Conservation (phyloP, 1,140 invertebrate genomes). For the Cotesia chilonis region DNA sequence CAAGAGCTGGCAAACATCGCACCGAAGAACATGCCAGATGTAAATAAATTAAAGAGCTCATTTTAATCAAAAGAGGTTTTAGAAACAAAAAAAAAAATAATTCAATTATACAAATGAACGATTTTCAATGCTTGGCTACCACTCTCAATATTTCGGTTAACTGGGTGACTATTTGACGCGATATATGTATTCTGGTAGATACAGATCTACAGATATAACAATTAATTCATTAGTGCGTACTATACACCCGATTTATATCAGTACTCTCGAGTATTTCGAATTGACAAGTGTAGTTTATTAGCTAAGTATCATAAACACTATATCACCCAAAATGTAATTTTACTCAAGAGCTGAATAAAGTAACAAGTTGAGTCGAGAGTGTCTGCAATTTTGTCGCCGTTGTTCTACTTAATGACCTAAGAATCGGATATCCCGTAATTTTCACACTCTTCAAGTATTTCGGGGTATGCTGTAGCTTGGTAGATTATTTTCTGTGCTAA, state of each 20-base stretch:
- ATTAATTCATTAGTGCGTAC: neutral
- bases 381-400: conserved; percentile 16
- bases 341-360: neutral
- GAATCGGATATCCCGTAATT: conserved; percentile 27
- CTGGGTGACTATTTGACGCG: too few relatives aligned
- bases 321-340: neutral
- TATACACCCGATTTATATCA: conserved; percentile 4
- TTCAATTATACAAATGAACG: conserved; percentile 28
- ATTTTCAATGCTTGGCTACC: conserved; percentile 10
- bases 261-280: neutral
- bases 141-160: neutral
- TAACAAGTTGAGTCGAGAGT: neutral
- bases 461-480: neutral
- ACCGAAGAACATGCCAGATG: conserved; percentile 12
- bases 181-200: neutral
- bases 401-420: conserved; percentile 16
- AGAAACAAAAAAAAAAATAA: conserved; percentile 6
- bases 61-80: conserved; percentile 30
- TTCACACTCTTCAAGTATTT: conserved; percentile 23
- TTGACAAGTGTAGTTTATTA: neutral
- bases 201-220: neutral
- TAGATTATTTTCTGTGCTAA: neutral
- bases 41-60: conserved; percentile 34
- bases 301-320: neutral
- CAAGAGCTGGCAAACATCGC: conserved; percentile 33